These are phyloP conservation scores for Xenopus laevis DNA, from an alignment of 2,113 vertebrate genomes.

Conservation along the genomic window DNA sequence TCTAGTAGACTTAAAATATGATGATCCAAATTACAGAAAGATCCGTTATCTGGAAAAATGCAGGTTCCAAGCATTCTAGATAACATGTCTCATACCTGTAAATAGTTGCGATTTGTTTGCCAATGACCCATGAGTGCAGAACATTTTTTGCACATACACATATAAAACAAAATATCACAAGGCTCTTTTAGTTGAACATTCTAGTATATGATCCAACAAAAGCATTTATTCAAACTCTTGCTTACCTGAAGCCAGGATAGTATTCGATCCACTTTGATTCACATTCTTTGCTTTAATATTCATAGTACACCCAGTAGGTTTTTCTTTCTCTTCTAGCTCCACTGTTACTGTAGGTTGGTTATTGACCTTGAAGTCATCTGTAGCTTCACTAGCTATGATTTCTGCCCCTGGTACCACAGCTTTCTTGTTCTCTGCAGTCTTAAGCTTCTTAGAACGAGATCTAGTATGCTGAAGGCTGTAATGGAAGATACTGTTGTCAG, in stretches of 20 bases:
- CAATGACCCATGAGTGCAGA: too few relatives aligned
- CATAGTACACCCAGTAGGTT: constrained; percentile 51
- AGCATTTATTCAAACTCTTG: constrained; percentile 60
- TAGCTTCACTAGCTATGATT: constrained; percentile 49
- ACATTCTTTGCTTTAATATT: constrained; percentile 58
- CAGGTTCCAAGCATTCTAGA: too few relatives aligned
- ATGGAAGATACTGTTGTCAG: constrained; percentile 61
- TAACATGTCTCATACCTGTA: too few relatives aligned
- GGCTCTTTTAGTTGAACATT: too few relatives aligned
- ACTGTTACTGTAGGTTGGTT: constrained; percentile 58
- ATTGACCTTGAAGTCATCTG: constrained; percentile 56
- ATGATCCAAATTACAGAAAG: too few relatives aligned
- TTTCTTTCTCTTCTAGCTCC: constrained; percentile 50
- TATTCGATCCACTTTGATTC: constrained; percentile 64
- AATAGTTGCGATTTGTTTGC: too few relatives aligned
- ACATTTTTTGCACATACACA: too few relatives aligned
- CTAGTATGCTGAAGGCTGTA: constrained; percentile 69
- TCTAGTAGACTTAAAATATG: too few relatives aligned
- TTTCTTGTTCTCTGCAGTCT: constrained; percentile 69
- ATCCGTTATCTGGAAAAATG: too few relatives aligned
- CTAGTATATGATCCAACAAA: too few relatives aligned
- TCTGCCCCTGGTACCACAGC: constrained; percentile 54
- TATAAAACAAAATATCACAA: too few relatives aligned
- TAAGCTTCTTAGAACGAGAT: constrained; percentile 83
- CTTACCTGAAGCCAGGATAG: constrained; percentile 70